phyloP scores from a whole-genome alignment of 2,888 invertebrate species.

The Luperina nickerlii region DNA sequence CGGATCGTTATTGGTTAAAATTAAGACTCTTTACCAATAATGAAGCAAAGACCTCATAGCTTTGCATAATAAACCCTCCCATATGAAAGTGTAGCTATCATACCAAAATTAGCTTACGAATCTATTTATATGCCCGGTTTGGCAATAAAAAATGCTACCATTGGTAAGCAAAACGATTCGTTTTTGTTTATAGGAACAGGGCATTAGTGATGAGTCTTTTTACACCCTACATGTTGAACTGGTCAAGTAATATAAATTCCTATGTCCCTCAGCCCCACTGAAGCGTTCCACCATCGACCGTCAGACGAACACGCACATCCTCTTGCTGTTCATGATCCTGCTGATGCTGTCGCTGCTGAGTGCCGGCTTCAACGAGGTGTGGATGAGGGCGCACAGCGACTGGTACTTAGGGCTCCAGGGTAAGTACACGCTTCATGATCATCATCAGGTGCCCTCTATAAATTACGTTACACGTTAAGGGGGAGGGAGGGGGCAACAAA shows the following conservation, averaged over 20 bases:
- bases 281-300: constrained; percentile 98
- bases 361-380: constrained; percentile 96
- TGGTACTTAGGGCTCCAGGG: constrained; percentile 97
- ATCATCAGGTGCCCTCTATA: neutral
- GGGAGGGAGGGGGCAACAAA: neutral
- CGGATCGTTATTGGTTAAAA: too few relatives aligned
- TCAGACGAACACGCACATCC: constrained; percentile 97
- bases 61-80: too few relatives aligned
- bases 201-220: neutral
- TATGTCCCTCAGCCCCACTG: constrained; percentile 89
- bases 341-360: constrained; percentile 97
- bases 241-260: neutral
- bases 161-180: too few relatives aligned
- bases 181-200: too few relatives aligned
- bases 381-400: constrained; percentile 93
- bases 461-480: neutral
- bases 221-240: neutral
- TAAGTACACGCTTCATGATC: constrained; percentile 74
- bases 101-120: too few relatives aligned
- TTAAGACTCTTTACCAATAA: too few relatives aligned
- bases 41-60: too few relatives aligned
- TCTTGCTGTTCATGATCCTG: constrained; percentile 98
- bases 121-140: too few relatives aligned
- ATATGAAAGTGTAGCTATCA: too few relatives aligned
- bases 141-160: too few relatives aligned